Evolutionary conservation across 2,113 vertebrate genomes (phyloP).

Genomic region (Campylorhamphus procurvoides): DNA sequence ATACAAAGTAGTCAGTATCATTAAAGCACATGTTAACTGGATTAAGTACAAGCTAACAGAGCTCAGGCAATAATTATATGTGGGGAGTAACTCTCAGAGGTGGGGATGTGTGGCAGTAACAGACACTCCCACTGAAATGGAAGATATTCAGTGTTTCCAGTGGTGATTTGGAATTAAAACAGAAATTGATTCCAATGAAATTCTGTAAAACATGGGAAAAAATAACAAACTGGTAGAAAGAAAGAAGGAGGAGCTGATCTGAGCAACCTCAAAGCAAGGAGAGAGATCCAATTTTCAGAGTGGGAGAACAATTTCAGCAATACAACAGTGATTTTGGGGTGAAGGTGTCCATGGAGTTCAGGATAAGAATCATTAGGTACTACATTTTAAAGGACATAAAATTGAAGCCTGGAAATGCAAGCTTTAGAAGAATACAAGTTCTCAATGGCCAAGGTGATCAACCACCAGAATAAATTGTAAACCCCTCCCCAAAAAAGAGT

Average conservation of each 20-base stretch:
- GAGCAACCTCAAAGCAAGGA: background rate
- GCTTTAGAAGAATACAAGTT: background rate
- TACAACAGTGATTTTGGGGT: background rate
- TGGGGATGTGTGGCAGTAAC: background rate
- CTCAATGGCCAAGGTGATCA: background rate
- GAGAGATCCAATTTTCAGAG: accelerated
- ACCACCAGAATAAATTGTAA: background rate
- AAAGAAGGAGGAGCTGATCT: background rate
- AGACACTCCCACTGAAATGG: background rate
- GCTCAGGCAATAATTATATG: background rate
- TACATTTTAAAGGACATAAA: background rate
- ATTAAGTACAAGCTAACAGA: background rate
- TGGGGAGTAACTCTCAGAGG: background rate
- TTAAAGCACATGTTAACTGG: background rate
- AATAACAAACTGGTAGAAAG: background rate
- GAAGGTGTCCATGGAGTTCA: background rate
- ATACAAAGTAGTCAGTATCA: background rate
- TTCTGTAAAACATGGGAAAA: background rate
- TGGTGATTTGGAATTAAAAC: background rate
- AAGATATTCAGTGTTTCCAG: background rate
- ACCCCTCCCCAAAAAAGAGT: background rate
- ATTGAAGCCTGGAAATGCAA: background rate
- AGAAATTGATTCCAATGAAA: background rate
- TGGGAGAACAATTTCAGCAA: background rate
- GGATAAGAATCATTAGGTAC: background rate